These are phyloP conservation scores for Tricholauxania praeusta DNA, from an alignment of 2,888 invertebrate species.

Conservation along the genomic window DNA sequence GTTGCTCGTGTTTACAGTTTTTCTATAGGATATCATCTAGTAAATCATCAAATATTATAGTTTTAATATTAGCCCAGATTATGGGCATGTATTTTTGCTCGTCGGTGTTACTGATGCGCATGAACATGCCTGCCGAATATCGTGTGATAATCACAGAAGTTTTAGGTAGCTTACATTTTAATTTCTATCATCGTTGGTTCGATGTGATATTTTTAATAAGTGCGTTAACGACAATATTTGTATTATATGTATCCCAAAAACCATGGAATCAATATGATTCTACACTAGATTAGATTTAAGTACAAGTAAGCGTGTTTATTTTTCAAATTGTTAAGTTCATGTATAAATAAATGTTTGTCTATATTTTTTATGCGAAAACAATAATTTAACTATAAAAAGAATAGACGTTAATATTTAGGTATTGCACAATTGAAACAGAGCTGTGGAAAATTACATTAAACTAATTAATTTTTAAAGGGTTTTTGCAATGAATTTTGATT, in stretches of 20 bases:
- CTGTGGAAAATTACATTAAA: no score
- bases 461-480: no score
- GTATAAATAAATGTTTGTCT: not conserved
- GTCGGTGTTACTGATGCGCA: conserved; percentile 95
- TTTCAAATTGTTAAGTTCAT: no score
- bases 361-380: conserved; percentile 4
- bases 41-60: conserved; percentile 98
- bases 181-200: conserved; percentile 99
- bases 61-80: conserved; percentile 95
- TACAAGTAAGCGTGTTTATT: not conserved
- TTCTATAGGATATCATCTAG: conserved; percentile 99
- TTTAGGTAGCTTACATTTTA: conserved; percentile 96
- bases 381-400: not conserved
- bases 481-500: no score
- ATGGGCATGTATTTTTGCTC: conserved; percentile 99
- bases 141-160: conserved; percentile 88
- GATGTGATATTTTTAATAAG: conserved; percentile 99
- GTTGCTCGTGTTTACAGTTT: conserved; percentile 77
- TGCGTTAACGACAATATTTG: conserved; percentile 94
- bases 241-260: conserved; percentile 95
- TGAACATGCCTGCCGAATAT: conserved; percentile 99
- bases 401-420: no score
- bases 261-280: conserved; percentile 73
- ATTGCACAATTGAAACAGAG: no score
- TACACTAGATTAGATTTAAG: conserved; percentile 51